A percentile compares a stretch with the other conserved stretches of the same genome.
Evolutionary conservation across 30 jellyfish, hydroid and myxozoan species (phyloP).

Genomic region (Nemopilema nomurai): DNA sequence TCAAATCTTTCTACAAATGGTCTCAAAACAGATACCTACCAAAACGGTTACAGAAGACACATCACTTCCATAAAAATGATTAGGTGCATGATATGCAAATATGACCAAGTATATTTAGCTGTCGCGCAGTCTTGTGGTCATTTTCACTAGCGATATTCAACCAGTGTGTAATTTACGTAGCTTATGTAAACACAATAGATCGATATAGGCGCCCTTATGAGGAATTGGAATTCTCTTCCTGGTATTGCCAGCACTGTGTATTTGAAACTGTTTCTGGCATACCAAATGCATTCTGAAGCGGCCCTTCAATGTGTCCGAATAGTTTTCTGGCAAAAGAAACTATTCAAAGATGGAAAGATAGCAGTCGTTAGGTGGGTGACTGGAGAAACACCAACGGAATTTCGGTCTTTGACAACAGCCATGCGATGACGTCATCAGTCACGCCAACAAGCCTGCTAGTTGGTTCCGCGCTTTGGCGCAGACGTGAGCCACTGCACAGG

Average conservation of each 20-base stretch:
- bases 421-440: no score
- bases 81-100: not conserved
- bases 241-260: not conserved
- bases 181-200: not conserved
- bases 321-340: no score
- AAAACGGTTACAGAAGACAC: not conserved
- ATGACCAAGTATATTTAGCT: no score
- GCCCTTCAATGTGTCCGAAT: no score
- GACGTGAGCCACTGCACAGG: not conserved
- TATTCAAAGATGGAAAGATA: no score
- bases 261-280: no score
- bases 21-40: not conserved
- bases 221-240: not conserved
- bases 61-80: not conserved
- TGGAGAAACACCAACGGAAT: not conserved
- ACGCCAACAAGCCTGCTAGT: no score
- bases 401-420: not conserved
- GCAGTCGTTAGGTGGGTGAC: no score
- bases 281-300: no score
- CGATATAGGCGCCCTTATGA: not conserved
- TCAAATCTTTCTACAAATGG: not conserved
- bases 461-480: not conserved
- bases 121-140: no score
- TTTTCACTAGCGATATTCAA: not conserved
- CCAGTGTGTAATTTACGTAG: not conserved